These are phyloP conservation scores for Sturmia bella DNA, from an alignment of 2,888 invertebrate species.

Conservation along the genomic window DNA sequence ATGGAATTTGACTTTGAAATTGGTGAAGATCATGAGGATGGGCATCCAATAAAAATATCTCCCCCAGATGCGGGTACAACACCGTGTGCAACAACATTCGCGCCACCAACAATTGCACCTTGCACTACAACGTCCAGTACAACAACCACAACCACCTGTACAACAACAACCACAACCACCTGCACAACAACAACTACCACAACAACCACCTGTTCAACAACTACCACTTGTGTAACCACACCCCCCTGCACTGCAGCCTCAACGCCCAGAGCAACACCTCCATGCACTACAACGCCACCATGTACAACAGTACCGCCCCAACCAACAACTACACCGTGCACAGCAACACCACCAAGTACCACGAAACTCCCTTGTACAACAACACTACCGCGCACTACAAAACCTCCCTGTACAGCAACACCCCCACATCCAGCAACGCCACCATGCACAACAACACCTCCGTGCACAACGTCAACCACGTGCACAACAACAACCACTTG, in stretches of 20 bases:
- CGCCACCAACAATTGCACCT: background rate
- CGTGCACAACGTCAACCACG: slow-evolving; percentile 1
- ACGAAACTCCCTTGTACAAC: background rate
- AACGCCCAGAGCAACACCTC: background rate
- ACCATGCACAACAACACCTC: slow-evolving; percentile 1
- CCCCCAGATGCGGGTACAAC: slow-evolving; percentile 14
- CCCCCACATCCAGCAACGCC: background rate
- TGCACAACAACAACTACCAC: background rate
- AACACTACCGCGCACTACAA: background rate
- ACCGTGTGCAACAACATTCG: background rate
- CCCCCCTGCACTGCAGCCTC: background rate
- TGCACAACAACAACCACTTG: background rate
- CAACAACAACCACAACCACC: background rate
- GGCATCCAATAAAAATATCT: background rate
- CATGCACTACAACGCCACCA: background rate
- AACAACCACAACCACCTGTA: background rate
- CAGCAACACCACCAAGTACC: slow-evolving; percentile 2
- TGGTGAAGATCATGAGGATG: background rate
- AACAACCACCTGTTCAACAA: background rate
- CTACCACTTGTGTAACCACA: background rate
- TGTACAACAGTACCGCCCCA: no score
- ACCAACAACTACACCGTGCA: background rate
- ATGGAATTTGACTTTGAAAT: background rate
- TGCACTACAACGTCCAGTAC: background rate
- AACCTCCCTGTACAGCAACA: background rate